Base-by-base conservation (phyloP, 2,113 vertebrate genomes). In the Tragelaphus buxtoni region DNA sequence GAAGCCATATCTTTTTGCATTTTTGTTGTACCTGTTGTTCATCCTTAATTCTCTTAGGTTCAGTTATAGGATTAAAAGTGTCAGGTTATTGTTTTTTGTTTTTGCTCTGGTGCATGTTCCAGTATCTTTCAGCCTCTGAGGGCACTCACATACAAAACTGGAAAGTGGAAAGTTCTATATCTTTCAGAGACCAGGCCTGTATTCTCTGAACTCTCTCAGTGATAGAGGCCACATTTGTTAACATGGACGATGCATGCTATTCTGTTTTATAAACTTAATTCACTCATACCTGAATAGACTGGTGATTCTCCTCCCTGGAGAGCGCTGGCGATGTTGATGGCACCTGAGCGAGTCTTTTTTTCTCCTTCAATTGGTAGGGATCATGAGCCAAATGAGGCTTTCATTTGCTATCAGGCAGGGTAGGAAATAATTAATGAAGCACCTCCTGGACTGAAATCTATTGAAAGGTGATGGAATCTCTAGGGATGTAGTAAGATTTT, bases 371-470 rank as follows among this genome's bases (percentile, higher is more conserved):
- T 55, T 96, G 60, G 53, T 76, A 84, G 80, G 28, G 77, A 93
- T 97, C 95, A 72, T 85, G 55, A 83, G 95, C 95, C 74, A 69
- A 96, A 84, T 83, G 96, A 96, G 58, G 81, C 60, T 98, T 61
- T 91, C 58, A 63, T 95, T 97, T 97, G 91, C 96, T 95, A 35
- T 61, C 60, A 76, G 92, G 61, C 88, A 97, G 90, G 22, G 60
- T 97, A 80, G 94, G 76, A 98, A 97, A 95, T 95, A 97, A 96
- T 97, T 95, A 97, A 97, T 93, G 81, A 85, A 72, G 47, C 76
- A 98, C 69, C 92, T 65, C 9, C 74, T 97, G 69, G 76, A 76
- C 28, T 96, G 94, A 56, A 47, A 55, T 92, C 72, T 97, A 58
- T 92, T 39, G 96, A 95, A 82, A 72, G 61, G 76, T 39, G 76